Conservation (phyloP, 2,888 invertebrate genomes). For the Xanthorhoe designata region DNA sequence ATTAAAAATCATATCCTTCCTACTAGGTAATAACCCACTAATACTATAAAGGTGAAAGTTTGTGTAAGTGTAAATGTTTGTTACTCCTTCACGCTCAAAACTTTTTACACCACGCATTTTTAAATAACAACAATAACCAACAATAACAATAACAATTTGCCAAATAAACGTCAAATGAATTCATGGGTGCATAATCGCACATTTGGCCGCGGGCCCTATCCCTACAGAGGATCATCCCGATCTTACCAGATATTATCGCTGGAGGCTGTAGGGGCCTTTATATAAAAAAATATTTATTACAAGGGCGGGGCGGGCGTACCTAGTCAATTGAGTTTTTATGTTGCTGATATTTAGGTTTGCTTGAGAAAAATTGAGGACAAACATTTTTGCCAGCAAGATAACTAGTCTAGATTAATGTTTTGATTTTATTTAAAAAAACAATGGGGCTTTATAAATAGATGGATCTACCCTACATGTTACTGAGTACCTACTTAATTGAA, state of each 20-base stretch:
- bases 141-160: slow-evolving; percentile 58
- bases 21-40: no score
- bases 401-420: no score
- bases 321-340: not conserved
- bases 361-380: not conserved
- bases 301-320: slow-evolving; percentile 60
- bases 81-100: slow-evolving; percentile 21
- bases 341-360: not conserved
- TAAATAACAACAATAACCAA: no score
- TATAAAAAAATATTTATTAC: slow-evolving; percentile 81
- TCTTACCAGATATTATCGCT: slow-evolving; percentile 82
- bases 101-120: no score
- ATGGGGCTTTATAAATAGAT: no score
- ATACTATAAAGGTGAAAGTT: no score
- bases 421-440: no score
- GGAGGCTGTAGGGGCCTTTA: slow-evolving; percentile 72
- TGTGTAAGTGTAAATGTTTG: no score
- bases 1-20: no score
- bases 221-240: slow-evolving; percentile 71
- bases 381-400: not conserved
- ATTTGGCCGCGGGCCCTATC: slow-evolving; percentile 56
- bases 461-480: no score
- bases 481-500: no score
- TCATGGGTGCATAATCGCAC: slow-evolving; percentile 67
- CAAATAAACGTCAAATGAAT: slow-evolving; percentile 69